Evolutionary conservation across 2,113 vertebrate genomes (phyloP).

Genomic region (Dipodomys merriami): DNA sequence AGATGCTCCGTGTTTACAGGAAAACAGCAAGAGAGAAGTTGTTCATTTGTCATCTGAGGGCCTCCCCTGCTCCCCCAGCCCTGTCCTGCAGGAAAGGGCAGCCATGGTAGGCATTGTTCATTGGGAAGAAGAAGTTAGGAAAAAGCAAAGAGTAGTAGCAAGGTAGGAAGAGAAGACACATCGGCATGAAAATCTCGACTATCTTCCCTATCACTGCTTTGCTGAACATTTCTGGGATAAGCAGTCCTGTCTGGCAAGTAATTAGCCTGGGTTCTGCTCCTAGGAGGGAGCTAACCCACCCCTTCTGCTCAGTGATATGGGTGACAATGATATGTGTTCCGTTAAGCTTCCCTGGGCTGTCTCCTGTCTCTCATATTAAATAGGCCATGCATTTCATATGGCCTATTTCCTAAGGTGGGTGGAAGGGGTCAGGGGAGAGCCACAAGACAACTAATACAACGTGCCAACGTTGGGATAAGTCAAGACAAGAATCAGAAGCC

Average conservation of each 20-base stretch:
- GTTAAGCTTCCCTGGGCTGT: neutral
- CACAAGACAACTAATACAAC: neutral
- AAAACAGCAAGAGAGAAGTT: too few relatives aligned
- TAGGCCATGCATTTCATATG: neutral
- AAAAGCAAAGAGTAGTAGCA: fast-evolving
- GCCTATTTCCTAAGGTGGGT: neutral
- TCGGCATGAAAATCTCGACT: neutral
- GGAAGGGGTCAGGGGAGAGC: neutral
- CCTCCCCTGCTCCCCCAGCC: neutral
- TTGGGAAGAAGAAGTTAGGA: neutral
- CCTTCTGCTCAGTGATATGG: neutral
- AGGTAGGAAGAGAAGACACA: neutral
- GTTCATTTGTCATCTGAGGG: neutral
- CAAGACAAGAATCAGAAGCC: neutral
- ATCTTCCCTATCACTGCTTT: neutral
- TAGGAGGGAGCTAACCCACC: neutral
- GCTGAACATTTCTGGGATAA: neutral
- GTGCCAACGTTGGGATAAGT: neutral
- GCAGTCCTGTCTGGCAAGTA: neutral
- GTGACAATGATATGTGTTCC: neutral
- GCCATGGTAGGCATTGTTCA: neutral
- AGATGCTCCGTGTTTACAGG: neutral
- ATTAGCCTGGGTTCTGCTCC: neutral
- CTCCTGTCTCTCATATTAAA: neutral
- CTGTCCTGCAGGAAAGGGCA: neutral